These are phyloP conservation scores for Chelonus insularis DNA, from an alignment of 1,140 invertebrate genomes.

Conservation along the genomic window DNA sequence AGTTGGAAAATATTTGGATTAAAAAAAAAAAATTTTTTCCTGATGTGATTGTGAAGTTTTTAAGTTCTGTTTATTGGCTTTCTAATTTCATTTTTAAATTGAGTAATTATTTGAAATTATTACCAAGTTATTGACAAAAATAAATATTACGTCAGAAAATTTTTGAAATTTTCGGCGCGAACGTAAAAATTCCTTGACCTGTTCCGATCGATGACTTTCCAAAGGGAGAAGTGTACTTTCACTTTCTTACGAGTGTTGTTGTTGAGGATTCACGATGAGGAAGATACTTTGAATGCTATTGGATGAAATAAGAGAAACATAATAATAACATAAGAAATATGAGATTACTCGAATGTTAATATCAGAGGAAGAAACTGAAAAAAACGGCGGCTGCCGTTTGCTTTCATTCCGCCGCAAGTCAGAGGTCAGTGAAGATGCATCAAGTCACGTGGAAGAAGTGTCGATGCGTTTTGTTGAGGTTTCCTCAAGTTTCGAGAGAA, in stretches of 20 bases:
- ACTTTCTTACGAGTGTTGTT: constrained; percentile 35
- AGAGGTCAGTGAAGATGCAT: constrained; percentile 34
- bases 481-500: constrained; percentile 24
- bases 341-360: constrained; percentile 50
- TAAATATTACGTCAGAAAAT: not conserved
- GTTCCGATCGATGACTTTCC: constrained; percentile 30
- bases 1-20: too few species aligned
- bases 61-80: too few species aligned
- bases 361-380: constrained; percentile 46
- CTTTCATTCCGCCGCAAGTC: constrained; percentile 47
- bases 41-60: not conserved
- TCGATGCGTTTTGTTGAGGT: constrained; percentile 23
- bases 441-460: constrained; percentile 15
- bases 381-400: constrained; percentile 53
- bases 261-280: constrained; percentile 14
- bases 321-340: constrained; percentile 4
- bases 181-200: constrained; percentile 5
- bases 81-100: too few species aligned
- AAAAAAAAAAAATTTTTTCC: too few species aligned
- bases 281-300: not conserved
- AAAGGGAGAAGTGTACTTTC: constrained; percentile 31
- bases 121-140: too few species aligned
- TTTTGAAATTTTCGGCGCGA: not conserved
- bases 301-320: not conserved
- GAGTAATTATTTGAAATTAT: too few species aligned